Percentiles rank a stretch among this genome's conserved stretches.
Conservation (phyloP, 2,797 vertebrate species). For the Hypotaenidia okinawae region DNA sequence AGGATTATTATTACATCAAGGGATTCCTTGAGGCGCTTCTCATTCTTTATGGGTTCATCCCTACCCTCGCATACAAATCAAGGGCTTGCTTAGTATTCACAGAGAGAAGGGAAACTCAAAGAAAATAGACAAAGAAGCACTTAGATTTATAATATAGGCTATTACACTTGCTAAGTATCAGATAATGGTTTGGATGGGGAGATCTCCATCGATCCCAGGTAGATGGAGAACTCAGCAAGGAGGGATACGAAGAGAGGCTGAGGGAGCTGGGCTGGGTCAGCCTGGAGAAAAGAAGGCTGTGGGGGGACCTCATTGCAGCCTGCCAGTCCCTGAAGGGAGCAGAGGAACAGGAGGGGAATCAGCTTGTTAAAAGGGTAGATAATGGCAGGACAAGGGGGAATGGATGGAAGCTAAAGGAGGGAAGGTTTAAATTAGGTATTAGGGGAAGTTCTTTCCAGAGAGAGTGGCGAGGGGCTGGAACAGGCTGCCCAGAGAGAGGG, state of each 20-base stretch:
- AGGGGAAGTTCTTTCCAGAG: too few relatives aligned
- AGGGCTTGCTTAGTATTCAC: constrained; percentile 38
- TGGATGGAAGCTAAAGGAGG: too few relatives aligned
- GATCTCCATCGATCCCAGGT: not conserved
- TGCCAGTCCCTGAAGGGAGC: too few relatives aligned
- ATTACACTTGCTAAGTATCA: not conserved
- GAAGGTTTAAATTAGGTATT: too few relatives aligned
- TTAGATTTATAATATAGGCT: constrained; percentile 21
- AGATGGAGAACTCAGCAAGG: not conserved
- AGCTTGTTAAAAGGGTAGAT: too few relatives aligned
- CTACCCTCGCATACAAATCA: constrained; percentile 55
- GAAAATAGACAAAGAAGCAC: constrained; percentile 44
- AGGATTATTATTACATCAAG: constrained; percentile 68
- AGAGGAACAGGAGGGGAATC: too few relatives aligned
- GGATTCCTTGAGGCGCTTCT: constrained; percentile 58
- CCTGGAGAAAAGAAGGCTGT: too few relatives aligned
- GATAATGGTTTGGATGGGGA: constrained; percentile 3
- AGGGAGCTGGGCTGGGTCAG: too few relatives aligned
- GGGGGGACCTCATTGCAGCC: too few relatives aligned
- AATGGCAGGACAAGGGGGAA: too few relatives aligned
- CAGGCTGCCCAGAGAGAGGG: too few relatives aligned
- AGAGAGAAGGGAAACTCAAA: constrained; percentile 4
- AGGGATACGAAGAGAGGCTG: not conserved
- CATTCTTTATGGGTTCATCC: constrained; percentile 51
- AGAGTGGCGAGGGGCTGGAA: too few relatives aligned